phyloP scores from a whole-genome alignment of 2,113 vertebrate species.

The Dipodomys ordii region DNA sequence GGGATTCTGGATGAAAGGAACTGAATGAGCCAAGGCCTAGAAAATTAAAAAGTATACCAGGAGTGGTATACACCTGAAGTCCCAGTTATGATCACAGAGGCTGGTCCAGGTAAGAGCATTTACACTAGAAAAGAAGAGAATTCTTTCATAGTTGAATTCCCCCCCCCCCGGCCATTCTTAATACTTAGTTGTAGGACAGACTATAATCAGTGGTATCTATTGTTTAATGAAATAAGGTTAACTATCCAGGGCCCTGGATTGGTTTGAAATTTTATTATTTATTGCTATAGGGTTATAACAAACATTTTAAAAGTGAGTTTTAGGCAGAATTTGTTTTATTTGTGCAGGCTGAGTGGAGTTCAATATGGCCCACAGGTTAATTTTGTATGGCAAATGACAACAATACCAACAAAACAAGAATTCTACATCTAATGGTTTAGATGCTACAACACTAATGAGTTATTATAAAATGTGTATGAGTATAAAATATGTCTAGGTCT shows the following conservation, averaged over 20 bases:
- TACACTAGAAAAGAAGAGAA: not conserved
- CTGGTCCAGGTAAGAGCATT: not conserved
- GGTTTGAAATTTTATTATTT: slow-evolving; percentile 34
- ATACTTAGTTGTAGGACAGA: not conserved
- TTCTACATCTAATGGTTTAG: not conserved
- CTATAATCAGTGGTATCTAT: not conserved
- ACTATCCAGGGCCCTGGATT: not conserved
- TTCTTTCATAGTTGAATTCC: not conserved
- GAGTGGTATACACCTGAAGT: not conserved
- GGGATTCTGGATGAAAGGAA: not conserved
- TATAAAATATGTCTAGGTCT: not conserved
- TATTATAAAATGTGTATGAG: not conserved
- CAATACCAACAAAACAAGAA: not conserved
- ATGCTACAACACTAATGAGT: not conserved
- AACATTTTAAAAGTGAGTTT: not conserved
- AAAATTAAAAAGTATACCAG: too few species aligned
- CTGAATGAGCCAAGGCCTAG: not conserved
- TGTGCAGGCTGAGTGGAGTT: not conserved
- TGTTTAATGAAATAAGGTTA: not conserved
- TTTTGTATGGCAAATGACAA: not conserved
- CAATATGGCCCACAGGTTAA: not conserved
- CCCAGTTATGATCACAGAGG: not conserved
- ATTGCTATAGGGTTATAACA: not conserved
- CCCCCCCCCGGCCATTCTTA: not conserved
- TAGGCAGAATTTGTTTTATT: not conserved